Base-by-base conservation (phyloP, 1,140 invertebrate species). In the Chironomus tepperi region DNA sequence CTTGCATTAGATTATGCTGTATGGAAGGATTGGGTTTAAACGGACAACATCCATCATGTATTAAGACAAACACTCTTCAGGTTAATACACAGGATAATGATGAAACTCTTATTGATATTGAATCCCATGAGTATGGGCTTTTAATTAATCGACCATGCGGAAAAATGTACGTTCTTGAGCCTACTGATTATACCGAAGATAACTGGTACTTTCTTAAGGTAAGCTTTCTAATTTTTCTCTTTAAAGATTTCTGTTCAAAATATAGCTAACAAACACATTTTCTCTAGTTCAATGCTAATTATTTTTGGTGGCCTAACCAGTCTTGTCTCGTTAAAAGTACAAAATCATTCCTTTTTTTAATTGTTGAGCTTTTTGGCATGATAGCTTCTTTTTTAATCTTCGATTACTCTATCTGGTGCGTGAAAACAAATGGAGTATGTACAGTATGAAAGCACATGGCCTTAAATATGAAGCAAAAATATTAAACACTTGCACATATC, bases 11-110 rank as follows among this genome's bases (percentile, higher is more conserved):
- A 8, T 8, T 70, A 19, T 70, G 65, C 16, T 70, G 65, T 70
- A 1, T 70, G 1, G 18, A 18, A 3, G 19, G 19, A 21, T 7
- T 21, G 3, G 65, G 65, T 2, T 12, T n/a, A 7, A 57, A 57
- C n/a, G n/a, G 10, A 0, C n/a, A 70, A 9, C 16, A 70, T 70
- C 19, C n/a, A 8, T 15, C 65, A 8, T 70, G 65, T 6, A 18
- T 70, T 12, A 70, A 70, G 19, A 70, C 65, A 7, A 21, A 16
- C n/a, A 70, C 65, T 7, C 65, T 70, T 70, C 65, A 70, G 19
- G 65, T 70, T 70, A 6, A 9, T 18, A 21, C 16, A 19, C 16
- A 70, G 0, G 65, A 70, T 1, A 8, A 70, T 18, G 19, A 70
- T 19, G 16, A 70, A 18, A 19, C 18, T 6, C 9, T 19, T 21